These are phyloP conservation scores for Tetramorium simillimum DNA, from an alignment of 1,140 invertebrate genomes.

Conservation along the genomic window DNA sequence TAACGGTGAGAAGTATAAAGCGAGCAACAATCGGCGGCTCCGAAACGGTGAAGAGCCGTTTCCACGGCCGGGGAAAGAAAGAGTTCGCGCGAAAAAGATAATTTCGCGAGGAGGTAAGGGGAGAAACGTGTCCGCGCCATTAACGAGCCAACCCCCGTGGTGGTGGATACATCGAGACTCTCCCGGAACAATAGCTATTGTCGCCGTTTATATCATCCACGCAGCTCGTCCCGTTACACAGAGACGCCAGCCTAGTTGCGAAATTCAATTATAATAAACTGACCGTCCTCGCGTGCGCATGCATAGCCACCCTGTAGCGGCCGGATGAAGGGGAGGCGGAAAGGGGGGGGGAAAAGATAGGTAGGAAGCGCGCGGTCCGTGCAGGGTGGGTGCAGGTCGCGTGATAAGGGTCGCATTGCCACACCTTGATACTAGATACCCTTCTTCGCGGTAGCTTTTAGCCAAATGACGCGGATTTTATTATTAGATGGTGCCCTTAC, in stretches of 20 bases:
- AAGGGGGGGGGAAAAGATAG: not conserved
- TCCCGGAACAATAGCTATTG: constrained; percentile 79
- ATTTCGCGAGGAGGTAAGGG: constrained; percentile 17
- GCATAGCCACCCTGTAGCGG: constrained; percentile 24
- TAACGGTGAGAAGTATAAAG: constrained; percentile 9
- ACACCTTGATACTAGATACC: constrained; percentile 82
- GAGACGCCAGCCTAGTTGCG: constrained; percentile 81
- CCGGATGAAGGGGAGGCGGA: not conserved
- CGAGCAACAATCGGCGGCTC: not conserved
- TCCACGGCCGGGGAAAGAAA: not conserved
- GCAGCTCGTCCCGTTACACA: constrained; percentile 77
- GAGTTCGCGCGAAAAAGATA: constrained; percentile 6
- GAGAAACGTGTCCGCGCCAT: constrained; percentile 41
- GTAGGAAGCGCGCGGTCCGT: not conserved
- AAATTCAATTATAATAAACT: constrained; percentile 84
- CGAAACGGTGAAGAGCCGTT: not conserved
- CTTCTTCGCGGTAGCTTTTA: constrained; percentile 79
- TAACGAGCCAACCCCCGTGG: constrained; percentile 28
- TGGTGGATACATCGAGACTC: constrained; percentile 45
- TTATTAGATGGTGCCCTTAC: constrained; percentile 77
- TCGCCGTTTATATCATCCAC: constrained; percentile 72
- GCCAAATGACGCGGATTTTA: constrained; percentile 84
- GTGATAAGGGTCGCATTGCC: constrained; percentile 80
- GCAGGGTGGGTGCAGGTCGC: constrained; percentile 73
- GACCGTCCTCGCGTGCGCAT: constrained; percentile 24